Evolutionary conservation across 2,888 invertebrate genomes (phyloP), one percentile per base, ranked within the genome.

Genomic region (Cecidostiba fungosa): DNA sequence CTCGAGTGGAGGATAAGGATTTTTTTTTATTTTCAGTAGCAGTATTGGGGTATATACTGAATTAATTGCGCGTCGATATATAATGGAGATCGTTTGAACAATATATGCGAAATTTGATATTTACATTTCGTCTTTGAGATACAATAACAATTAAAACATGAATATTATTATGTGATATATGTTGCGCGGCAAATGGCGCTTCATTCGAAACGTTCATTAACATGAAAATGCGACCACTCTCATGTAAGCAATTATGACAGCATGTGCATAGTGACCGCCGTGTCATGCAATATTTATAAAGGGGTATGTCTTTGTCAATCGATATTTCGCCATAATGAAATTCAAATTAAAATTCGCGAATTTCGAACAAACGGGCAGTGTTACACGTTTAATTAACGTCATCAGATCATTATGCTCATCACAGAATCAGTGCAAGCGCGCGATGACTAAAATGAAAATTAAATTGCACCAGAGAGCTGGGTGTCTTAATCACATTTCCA

Each of bases 401-500:
- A n/a, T 10, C 4, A n/a, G 62, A 36, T 76, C 50, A 62, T 69
- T 36, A 19, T 16, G 19, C 32, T 10, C 26, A 32, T 10, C 39
- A 6, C 36, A 10, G 50, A n/a, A 43, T 59, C 59, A 83, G 43
- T 43, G 62, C n/a, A n/a, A n/a, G n/a, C 47, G 19, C 43, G 8
- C 26, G 16, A 69, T 39, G 62, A 74, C 79, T 79, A 73, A 78
- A 73, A 50, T 14, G 23, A 74, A 84, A 79, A 73, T 79, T 84
- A n/a, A 70, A 83, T 73, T 79, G 74, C 72, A 10, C 50, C 5
- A 4, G 16, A 8, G 43, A 2, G 10, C 16, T 12, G 59, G 70
- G 32, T n/a, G 50, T 50, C 69, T 74, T 74, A 54, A 82, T 77
- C 82, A 36, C 47, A 83, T 80, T 80, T 72, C 62, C 77, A 78